These are phyloP conservation scores for Tenebrio molitor DNA, from an alignment of 1,140 invertebrate genomes.

Conservation along the genomic window DNA sequence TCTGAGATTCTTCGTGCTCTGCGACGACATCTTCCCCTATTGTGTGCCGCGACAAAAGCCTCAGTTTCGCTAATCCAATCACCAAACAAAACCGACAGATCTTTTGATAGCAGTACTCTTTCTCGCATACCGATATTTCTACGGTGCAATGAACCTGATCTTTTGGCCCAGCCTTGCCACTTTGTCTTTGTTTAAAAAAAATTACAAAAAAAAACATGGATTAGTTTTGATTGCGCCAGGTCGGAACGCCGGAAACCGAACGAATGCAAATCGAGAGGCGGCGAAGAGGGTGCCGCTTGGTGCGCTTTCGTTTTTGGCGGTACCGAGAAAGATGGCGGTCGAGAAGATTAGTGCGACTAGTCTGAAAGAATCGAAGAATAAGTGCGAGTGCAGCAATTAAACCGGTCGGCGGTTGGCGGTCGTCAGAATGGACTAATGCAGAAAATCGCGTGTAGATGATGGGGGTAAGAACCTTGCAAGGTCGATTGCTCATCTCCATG, in stretches of 20 bases:
- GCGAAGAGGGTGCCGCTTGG: too few species aligned
- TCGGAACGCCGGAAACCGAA: neutral
- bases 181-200: neutral
- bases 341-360: conserved; percentile 22
- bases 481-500: conserved; percentile 47
- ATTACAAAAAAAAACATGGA: conserved; percentile 7
- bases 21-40: neutral
- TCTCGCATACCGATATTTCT: neutral
- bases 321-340: too few species aligned
- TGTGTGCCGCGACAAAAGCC: neutral
- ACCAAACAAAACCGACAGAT: neutral
- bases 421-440: conserved; percentile 39
- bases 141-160: conserved; percentile 13
- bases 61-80: neutral
- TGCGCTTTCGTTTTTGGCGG: too few species aligned
- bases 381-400: conserved; percentile 43
- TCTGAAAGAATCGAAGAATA: conserved; percentile 38
- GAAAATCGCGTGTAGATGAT: conserved; percentile 45
- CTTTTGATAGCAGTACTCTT: neutral
- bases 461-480: conserved; percentile 52
- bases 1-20: conserved; percentile 22
- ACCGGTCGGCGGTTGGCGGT: conserved; percentile 43
- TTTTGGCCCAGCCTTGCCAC: neutral
- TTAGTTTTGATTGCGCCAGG: conserved; percentile 9
- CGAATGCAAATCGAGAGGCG: neutral